Percentiles rank a stretch among this genome's conserved stretches.
phyloP scores from a whole-genome alignment of 2,888 invertebrate genomes.

The Eremobia ochroleuca region DNA sequence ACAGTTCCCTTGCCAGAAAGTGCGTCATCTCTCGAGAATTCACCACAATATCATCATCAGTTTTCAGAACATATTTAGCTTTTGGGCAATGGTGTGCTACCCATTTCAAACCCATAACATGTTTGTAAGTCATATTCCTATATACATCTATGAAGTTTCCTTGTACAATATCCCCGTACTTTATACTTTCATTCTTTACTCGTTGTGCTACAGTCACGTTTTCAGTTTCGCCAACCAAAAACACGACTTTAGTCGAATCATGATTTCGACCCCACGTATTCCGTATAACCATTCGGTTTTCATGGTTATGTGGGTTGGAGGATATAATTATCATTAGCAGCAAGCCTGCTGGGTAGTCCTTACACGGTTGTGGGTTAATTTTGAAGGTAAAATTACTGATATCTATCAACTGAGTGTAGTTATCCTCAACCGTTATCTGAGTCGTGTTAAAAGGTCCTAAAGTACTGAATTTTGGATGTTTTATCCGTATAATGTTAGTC shows the following conservation, averaged over 20 bases:
- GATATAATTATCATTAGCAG: constrained; percentile 93
- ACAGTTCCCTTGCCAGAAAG: constrained; percentile 90
- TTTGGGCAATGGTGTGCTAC: constrained; percentile 93
- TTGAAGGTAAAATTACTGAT: constrained; percentile 92
- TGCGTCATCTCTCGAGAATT: constrained; percentile 92
- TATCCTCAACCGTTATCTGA: constrained; percentile 69
- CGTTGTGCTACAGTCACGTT: constrained; percentile 73
- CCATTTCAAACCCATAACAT: constrained; percentile 96
- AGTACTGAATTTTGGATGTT: constrained; percentile 76
- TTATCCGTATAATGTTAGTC: constrained; percentile 64
- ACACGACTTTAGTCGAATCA: constrained; percentile 91
- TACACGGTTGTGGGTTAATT: constrained; percentile 91
- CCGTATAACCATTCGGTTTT: constrained; percentile 93
- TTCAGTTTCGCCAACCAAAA: constrained; percentile 91
- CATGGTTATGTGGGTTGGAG: constrained; percentile 92
- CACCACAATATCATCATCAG: constrained; percentile 95
- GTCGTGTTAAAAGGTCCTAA: constrained; percentile 76
- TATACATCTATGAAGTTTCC: constrained; percentile 95
- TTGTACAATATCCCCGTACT: constrained; percentile 93
- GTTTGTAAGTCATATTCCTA: constrained; percentile 96
- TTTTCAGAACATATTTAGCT: constrained; percentile 93
- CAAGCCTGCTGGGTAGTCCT: constrained; percentile 81
- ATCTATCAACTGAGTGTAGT: constrained; percentile 87
- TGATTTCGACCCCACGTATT: constrained; percentile 93
- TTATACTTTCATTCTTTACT: constrained; percentile 90